These are phyloP conservation scores for Pimephales promelas DNA, from an alignment of 2,113 vertebrate genomes.

Conservation along the genomic window DNA sequence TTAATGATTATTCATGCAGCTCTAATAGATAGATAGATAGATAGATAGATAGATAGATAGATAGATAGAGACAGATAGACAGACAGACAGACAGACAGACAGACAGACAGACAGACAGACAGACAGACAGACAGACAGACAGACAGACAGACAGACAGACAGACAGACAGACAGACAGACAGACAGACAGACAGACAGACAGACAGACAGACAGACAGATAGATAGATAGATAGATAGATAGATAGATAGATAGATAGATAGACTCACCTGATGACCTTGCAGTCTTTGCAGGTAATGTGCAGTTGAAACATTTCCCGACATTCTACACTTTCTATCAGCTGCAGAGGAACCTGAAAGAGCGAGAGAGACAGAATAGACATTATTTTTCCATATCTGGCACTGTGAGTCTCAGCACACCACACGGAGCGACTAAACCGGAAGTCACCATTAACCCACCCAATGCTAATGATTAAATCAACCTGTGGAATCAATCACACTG, in stretches of 20 bases:
- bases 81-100: not conserved
- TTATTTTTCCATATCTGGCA: not conserved
- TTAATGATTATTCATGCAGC: too few species aligned
- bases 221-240: not conserved
- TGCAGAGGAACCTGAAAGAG: conserved; percentile 88
- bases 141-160: not conserved
- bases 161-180: not conserved
- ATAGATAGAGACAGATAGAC: not conserved
- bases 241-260: not conserved
- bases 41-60: not conserved
- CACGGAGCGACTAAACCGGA: not conserved
- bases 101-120: not conserved
- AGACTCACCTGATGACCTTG: conserved; percentile 90
- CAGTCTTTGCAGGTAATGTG: conserved; percentile 98
- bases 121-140: not conserved
- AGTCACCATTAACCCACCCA: not conserved
- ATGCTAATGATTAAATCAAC: conserved; percentile 1
- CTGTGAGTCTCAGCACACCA: conserved; percentile 4
- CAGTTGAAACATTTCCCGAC: conserved; percentile 95
- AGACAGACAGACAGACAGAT: not conserved
- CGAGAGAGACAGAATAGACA: not conserved
- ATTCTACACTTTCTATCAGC: conserved; percentile 93
- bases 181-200: not conserved
- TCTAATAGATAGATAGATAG: not conserved
- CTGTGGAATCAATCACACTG: conserved; percentile 12